Conservation (phyloP, 2,888 invertebrate genomes). For the Morpho helenor region DNA sequence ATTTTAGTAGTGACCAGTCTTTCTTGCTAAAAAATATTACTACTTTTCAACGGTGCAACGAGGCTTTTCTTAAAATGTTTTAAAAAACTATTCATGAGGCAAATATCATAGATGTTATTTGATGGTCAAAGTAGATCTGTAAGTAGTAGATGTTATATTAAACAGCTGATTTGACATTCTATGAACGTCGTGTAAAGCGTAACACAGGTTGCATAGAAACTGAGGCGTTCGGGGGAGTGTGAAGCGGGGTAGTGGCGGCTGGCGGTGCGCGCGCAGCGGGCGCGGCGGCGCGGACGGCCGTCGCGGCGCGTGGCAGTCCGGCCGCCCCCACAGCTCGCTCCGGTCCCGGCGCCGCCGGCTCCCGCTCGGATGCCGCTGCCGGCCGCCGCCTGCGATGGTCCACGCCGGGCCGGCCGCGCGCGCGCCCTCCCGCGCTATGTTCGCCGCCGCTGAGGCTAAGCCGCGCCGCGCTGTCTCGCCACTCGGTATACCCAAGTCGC, state of each 20-base stretch:
- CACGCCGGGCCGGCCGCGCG: conserved; percentile 78
- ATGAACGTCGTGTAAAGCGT: conserved; percentile 4
- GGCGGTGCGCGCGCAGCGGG: conserved; percentile 41
- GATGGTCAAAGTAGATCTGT: too few species aligned
- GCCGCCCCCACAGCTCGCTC: conserved; percentile 70
- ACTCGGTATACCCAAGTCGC: conserved; percentile 90
- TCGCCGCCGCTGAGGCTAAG: conserved; percentile 73
- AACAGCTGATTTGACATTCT: conserved; percentile 7
- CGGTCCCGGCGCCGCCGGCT: conserved; percentile 73
- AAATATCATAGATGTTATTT: too few species aligned
- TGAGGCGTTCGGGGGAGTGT: conserved; percentile 31
- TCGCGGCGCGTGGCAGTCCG: conserved; percentile 57
- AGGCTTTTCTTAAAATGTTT: too few species aligned
- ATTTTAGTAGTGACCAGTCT: too few species aligned
- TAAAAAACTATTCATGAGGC: too few species aligned
- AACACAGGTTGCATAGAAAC: conserved; percentile 52
- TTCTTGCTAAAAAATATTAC: too few species aligned
- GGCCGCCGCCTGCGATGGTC: conserved; percentile 78
- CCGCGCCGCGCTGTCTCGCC: conserved; percentile 78
- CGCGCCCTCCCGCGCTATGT: conserved; percentile 75
- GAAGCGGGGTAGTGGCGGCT: conserved; percentile 29
- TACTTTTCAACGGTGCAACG: too few species aligned
- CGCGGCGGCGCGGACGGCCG: conserved; percentile 30
- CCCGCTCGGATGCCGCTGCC: conserved; percentile 76
- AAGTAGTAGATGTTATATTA: background rate